Evolutionary conservation across 2,888 invertebrate genomes (phyloP).

Genomic region (Arctia plantaginis): DNA sequence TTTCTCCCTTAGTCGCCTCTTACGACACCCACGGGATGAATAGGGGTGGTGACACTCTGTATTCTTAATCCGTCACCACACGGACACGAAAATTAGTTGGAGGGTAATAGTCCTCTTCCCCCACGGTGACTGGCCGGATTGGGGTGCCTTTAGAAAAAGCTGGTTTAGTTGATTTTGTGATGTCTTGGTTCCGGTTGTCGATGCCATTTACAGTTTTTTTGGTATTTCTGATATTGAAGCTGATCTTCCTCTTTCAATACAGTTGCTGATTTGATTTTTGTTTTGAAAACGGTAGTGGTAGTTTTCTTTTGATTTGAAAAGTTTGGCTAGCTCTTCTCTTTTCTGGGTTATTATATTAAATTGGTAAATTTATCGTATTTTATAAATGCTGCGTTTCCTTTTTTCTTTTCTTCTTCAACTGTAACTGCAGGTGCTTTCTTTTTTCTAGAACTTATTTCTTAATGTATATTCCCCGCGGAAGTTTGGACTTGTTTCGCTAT

Average conservation of each 20-base stretch:
- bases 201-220: not conserved
- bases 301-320: not conserved
- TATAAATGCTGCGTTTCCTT: slow-evolving; percentile 4
- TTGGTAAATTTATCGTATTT: slow-evolving; percentile 9
- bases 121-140: too few species aligned
- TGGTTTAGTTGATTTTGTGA: too few species aligned
- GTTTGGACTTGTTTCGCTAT: not conserved
- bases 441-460: slow-evolving; percentile 3
- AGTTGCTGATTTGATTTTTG: too few species aligned
- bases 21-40: too few species aligned
- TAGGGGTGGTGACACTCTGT: too few species aligned
- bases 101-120: too few species aligned
- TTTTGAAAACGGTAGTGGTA: not conserved
- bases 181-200: not conserved
- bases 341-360: not conserved
- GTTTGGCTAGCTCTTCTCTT: not conserved
- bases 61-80: too few species aligned
- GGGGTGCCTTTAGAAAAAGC: too few species aligned
- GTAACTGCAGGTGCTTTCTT: not conserved
- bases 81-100: too few species aligned
- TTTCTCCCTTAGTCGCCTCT: too few species aligned
- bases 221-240: not conserved
- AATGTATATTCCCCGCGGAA: not conserved
- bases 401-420: slow-evolving; percentile 7
- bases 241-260: not conserved